Evolutionary conservation across 1,140 invertebrate genomes (phyloP).

Genomic region (Drosophila dunni): DNA sequence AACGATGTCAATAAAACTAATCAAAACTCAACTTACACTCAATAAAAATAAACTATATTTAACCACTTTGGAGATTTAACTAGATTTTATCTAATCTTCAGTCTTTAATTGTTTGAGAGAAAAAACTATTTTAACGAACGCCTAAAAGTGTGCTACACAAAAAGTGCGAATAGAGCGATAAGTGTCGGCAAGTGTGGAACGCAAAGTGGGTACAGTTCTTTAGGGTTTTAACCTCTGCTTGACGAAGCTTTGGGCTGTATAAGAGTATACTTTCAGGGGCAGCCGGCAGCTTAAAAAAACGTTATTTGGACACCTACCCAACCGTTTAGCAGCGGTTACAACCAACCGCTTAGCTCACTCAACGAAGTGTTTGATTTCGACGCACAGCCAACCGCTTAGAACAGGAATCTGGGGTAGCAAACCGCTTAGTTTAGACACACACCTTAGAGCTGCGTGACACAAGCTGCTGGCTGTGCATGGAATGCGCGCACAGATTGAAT

Average conservation of each 20-base stretch:
- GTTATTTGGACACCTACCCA: constrained; percentile 16
- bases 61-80: background rate
- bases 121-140: background rate
- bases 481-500: background rate
- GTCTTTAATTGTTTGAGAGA: background rate
- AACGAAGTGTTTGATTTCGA: constrained; percentile 15
- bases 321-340: constrained; percentile 17
- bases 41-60: too few species aligned
- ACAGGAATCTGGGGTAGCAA: too few species aligned
- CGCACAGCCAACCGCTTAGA: constrained; percentile 22
- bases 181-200: constrained; percentile 13
- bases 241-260: background rate
- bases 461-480: background rate
- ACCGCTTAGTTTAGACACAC: background rate
- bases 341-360: constrained; percentile 1
- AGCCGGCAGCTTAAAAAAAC: background rate
- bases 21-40: constrained; percentile 13
- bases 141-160: constrained; percentile 19
- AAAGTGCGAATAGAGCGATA: background rate
- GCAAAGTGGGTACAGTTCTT: background rate
- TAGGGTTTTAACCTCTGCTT: background rate
- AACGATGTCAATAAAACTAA: constrained; percentile 3
- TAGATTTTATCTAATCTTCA: constrained; percentile 5
- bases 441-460: background rate
- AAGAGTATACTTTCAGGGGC: constrained; percentile 8